Percentiles rank a stretch among this genome's conserved stretches.
These are phyloP conservation scores for Lochmaea capreae DNA, from an alignment of 2,888 invertebrate genomes.

Conservation along the genomic window DNA sequence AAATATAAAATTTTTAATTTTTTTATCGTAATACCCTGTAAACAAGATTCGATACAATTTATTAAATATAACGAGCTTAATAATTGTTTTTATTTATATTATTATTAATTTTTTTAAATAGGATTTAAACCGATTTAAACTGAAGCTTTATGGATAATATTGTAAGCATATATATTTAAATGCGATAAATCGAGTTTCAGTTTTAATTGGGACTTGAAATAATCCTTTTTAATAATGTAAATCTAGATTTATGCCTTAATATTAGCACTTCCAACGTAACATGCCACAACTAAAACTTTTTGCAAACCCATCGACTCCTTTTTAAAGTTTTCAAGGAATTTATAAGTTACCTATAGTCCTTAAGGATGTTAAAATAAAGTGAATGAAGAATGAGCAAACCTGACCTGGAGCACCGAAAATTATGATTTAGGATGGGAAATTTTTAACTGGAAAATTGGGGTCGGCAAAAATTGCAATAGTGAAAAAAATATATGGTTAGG, in stretches of 20 bases:
- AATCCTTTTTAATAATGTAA: background rate
- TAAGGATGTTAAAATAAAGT: too few species aligned
- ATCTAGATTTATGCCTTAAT: constrained; percentile 21
- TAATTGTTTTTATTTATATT: constrained; percentile 7
- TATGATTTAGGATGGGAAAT: too few species aligned
- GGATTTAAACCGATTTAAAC: background rate
- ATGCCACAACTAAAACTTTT: background rate
- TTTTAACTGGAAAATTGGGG: too few species aligned
- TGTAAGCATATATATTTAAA: background rate
- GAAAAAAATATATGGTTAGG: too few species aligned
- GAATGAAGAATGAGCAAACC: too few species aligned
- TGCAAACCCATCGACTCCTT: constrained; percentile 9
- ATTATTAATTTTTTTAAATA: background rate
- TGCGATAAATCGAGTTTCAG: background rate
- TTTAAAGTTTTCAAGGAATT: background rate
- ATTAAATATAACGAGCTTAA: constrained; percentile 28
- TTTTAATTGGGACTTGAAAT: background rate
- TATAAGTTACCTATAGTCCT: too few species aligned
- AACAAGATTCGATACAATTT: background rate
- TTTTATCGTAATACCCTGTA: background rate
- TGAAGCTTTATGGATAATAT: background rate
- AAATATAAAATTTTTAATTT: too few species aligned
- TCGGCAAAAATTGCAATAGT: too few species aligned
- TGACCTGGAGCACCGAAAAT: too few species aligned
- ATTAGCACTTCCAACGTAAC: constrained; percentile 19